Percentiles rank a stretch among this genome's conserved stretches.
Conservation (phyloP, 2,113 vertebrate species). For the Tachycineta bicolor region DNA sequence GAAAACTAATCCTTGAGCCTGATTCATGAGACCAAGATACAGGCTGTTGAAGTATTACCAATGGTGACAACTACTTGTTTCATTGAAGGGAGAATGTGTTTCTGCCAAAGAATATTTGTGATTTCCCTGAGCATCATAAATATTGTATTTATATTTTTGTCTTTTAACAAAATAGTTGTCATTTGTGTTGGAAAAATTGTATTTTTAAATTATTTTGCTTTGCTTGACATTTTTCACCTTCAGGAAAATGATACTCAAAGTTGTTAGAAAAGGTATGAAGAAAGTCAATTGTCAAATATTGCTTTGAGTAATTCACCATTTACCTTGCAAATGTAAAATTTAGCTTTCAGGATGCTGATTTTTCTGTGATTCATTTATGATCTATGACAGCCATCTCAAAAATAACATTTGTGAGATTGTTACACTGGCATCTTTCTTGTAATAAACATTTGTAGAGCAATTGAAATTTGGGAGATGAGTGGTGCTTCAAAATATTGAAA, state of each 20-base stretch:
- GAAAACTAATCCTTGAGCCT: background rate
- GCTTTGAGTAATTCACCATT: background rate
- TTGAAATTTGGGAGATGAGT: background rate
- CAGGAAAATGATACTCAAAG: background rate
- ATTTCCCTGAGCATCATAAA: background rate
- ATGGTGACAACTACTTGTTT: background rate
- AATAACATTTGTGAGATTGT: background rate
- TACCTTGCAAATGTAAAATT: background rate
- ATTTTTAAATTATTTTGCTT: background rate
- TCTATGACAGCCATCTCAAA: background rate
- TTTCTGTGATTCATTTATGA: background rate
- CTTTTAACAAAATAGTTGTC: background rate
- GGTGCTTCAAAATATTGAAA: background rate
- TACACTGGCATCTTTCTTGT: background rate
- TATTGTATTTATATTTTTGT: background rate
- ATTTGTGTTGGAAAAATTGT: background rate
- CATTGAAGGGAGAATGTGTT: rapidly evolving
- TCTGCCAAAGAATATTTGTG: background rate
- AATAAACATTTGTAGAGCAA: background rate
- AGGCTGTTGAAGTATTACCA: background rate
- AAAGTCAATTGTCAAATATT: background rate
- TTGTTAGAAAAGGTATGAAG: background rate
- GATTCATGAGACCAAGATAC: background rate
- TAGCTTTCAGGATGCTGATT: background rate
- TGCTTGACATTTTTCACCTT: background rate